These are phyloP conservation scores for Pseudolycoriella hygida DNA, from an alignment of 2,888 invertebrate genomes.

Conservation along the genomic window DNA sequence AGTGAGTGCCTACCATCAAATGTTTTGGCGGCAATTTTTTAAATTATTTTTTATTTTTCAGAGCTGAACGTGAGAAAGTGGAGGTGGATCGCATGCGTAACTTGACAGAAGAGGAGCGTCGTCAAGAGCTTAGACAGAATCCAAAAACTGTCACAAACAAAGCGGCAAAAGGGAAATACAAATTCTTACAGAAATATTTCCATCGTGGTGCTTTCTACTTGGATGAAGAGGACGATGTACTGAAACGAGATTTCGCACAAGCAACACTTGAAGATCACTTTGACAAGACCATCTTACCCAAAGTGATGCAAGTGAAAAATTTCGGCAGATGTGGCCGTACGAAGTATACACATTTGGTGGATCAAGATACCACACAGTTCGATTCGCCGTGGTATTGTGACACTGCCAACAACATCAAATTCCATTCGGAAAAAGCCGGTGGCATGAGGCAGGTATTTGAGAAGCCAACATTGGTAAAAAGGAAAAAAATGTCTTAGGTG, in stretches of 20 bases:
- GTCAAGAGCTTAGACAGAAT: constrained; percentile 73
- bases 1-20: constrained; percentile 36
- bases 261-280: constrained; percentile 98
- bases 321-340: constrained; percentile 97
- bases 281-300: constrained; percentile 94
- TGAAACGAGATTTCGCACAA: constrained; percentile 84
- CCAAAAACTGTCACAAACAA: constrained; percentile 90
- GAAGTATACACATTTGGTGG: constrained; percentile 97
- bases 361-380: constrained; percentile 96
- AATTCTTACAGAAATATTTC: constrained; percentile 98
- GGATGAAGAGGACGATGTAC: constrained; percentile 80
- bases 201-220: constrained; percentile 98
- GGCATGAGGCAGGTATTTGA: constrained; percentile 89
- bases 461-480: constrained; percentile 44
- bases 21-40: neutral
- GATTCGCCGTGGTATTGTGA: constrained; percentile 96
- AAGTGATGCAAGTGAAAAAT: constrained; percentile 99
- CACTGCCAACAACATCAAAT: constrained; percentile 72
- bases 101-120: constrained; percentile 92
- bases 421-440: constrained; percentile 72
- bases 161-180: constrained; percentile 93
- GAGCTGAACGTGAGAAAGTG: constrained; percentile 67
- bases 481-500: constrained; percentile 18
- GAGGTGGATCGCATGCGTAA: constrained; percentile 81
- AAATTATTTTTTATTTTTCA: constrained; percentile 25